These are phyloP conservation scores for Ashinkailepas kermadecensis DNA, from an alignment of 2,888 invertebrate genomes.

Conservation along the genomic window DNA sequence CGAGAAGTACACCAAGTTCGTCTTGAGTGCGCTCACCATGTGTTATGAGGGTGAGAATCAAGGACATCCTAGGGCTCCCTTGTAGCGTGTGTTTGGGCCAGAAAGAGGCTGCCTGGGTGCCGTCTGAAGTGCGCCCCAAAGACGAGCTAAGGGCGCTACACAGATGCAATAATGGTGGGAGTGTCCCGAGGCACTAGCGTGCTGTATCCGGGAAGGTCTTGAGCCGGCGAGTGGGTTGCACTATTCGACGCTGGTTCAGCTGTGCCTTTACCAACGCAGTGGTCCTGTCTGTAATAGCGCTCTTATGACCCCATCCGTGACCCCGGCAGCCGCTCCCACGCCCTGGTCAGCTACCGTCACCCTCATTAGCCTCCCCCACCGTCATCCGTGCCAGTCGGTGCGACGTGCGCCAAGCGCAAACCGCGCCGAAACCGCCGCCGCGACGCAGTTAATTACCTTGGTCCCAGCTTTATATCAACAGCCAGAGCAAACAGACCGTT, in stretches of 20 bases:
- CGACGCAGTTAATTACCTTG: not conserved
- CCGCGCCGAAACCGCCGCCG: not conserved
- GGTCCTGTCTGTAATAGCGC: not conserved
- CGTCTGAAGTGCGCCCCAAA: no score
- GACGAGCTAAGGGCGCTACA: no score
- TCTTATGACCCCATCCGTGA: not conserved
- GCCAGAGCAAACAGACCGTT: not conserved
- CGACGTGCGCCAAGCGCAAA: not conserved
- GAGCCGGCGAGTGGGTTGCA: no score
- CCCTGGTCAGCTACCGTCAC: not conserved
- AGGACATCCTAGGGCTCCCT: no score
- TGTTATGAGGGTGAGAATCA: no score
- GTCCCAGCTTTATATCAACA: constrained; percentile 29
- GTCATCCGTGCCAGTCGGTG: not conserved
- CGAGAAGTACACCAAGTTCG: no score
- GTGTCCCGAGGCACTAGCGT: no score
- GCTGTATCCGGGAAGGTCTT: no score
- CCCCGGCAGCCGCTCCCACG: not conserved
- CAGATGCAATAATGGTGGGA: no score
- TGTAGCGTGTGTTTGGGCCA: no score
- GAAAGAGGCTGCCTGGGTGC: no score
- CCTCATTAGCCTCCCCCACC: not conserved
- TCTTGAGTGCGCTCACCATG: no score
- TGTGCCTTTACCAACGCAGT: not conserved
- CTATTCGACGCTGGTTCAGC: not conserved